Evolutionary conservation across 2,888 invertebrate genomes (phyloP), one percentile per base, ranked within the genome.

Genomic region (Drosophila recens): DNA sequence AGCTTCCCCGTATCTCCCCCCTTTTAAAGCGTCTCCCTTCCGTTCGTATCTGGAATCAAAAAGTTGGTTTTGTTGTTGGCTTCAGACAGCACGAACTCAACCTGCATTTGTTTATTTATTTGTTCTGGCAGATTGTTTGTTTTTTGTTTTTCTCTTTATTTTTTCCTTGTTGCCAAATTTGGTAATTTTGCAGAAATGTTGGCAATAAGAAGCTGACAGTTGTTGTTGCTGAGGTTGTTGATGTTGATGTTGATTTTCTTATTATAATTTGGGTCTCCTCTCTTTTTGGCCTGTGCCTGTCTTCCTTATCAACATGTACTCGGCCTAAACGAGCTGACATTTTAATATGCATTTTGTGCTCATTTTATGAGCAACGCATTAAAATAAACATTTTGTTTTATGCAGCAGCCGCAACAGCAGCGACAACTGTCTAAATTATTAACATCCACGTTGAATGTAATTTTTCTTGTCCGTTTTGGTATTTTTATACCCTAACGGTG

Each of bases 91-190:
- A 63, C 58, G 66, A 74, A 59, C 67, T 74, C 75, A 49, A 64
- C 63, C 79, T 72, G 80, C 63, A 74, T 88, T 88, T 88, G 88
- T 86, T 80, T 83, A 82, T 86, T 86, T 82, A 84, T 87, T 87
- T 82, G 67, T 72, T 70, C 70, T 67, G 59, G 38, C 51, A 52
- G 45, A 73, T 65, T 54, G 46, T 56, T 59, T 61, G 46, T 51
- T 43, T 36, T 52, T 27, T 27, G 46, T 51, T 23, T 23, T 62
- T 52, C 40, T 54, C 20, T 52, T 34, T 48, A 13, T 36, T 51
- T 34, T 49, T 15, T 51, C 10, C 23, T 17, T 20, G 34, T 53
- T 61, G 43, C 70, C 87, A 75, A 83, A 77, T 77, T 88, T 74
- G 83, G 83, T 59, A 62, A 74, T 74, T 74, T 76, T 61, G 65